Base-by-base conservation (phyloP, 1,140 invertebrate species). In the Steinernema khuongi region DNA sequence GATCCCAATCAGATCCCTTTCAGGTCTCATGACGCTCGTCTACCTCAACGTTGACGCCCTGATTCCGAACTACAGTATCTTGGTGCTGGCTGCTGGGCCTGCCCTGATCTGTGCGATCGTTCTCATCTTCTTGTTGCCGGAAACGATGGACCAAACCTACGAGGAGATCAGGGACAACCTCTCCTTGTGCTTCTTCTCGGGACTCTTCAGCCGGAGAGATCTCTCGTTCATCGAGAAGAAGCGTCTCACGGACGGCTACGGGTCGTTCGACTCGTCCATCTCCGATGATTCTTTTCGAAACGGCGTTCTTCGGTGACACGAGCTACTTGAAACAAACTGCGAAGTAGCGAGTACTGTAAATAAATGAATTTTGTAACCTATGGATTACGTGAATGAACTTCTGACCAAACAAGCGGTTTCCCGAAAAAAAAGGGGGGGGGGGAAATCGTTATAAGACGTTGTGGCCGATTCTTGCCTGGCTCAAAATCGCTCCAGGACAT, bases 51-150 rank as follows among this genome's bases (percentile, higher is more conserved):
- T 78, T 1, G 74, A 77, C 26, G 22, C 41, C 2, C 50, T 69
- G n/a, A 77, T 77, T 1, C 68, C 70, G 0, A 30, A 68, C 50
- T 77, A 77, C 74, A 77, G 76, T 71, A 68, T 78, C 36, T 72
- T 78, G 18, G 29, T 76, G 19, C 68, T 78, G 1, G 68, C 77
- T 18, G 22, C 75, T 32, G 68, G 71, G 43, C 77, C 77, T 22
- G 75, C 77, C 19, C 29, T 71, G 1, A 36, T 78, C 1, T 43
- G 50, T 28, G 77, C 77, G 22, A 44, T 74, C 29, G 32, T 78
- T 44, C 68, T 78, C 17, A 75, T 71, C 44, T 68, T 78, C 14
- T 78, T 71, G 28, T 44, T 78, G 17, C 77, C 77, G 2, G 77
- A 78, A 72, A 78, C 77, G 18, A 77, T 77, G 68, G 76, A 50